phyloP scores from a whole-genome alignment of 2,888 invertebrate species.

The Polymixis lichenea region DNA sequence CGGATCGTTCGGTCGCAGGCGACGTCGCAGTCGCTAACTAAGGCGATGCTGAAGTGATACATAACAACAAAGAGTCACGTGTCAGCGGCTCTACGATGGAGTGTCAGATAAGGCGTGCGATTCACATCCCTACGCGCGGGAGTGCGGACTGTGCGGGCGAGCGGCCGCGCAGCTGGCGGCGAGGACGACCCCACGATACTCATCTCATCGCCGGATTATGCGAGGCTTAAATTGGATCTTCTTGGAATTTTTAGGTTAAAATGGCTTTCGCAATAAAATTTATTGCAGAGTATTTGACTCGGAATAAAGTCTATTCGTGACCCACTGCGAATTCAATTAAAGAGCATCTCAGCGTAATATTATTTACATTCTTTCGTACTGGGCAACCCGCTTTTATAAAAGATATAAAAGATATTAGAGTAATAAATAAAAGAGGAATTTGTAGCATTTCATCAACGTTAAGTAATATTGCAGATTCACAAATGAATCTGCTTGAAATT shows the following conservation, averaged over 20 bases:
- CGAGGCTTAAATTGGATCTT: conserved; percentile 86
- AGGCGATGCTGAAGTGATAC: conserved; percentile 61
- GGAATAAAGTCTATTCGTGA: conserved; percentile 83
- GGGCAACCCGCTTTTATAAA: conserved; percentile 69
- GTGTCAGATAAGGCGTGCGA: conserved; percentile 58
- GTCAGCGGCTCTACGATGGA: conserved; percentile 57
- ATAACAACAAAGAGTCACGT: conserved; percentile 64
- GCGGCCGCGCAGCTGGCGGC: conserved; percentile 53
- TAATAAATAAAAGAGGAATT: conserved; percentile 65
- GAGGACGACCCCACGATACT: conserved; percentile 76
- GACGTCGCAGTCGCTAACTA: conserved; percentile 63
- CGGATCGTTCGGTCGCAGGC: conserved; percentile 70
- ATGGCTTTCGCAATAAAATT: conserved; percentile 85
- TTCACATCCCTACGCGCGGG: conserved; percentile 45
- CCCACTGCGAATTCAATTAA: conserved; percentile 83
- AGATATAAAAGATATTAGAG: conserved; percentile 69
- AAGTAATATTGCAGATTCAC: conserved; percentile 53
- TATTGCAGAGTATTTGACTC: conserved; percentile 84
- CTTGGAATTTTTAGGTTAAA: conserved; percentile 86
- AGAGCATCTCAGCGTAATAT: conserved; percentile 79
- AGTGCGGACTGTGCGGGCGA: conserved; percentile 51
- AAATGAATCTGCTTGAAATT: conserved; percentile 33
- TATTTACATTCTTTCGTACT: conserved; percentile 77
- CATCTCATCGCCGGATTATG: conserved; percentile 84
- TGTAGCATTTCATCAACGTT: conserved; percentile 57